phyloP scores from a whole-genome alignment of 2,888 invertebrate genomes.

The Ormyrus rosae region DNA sequence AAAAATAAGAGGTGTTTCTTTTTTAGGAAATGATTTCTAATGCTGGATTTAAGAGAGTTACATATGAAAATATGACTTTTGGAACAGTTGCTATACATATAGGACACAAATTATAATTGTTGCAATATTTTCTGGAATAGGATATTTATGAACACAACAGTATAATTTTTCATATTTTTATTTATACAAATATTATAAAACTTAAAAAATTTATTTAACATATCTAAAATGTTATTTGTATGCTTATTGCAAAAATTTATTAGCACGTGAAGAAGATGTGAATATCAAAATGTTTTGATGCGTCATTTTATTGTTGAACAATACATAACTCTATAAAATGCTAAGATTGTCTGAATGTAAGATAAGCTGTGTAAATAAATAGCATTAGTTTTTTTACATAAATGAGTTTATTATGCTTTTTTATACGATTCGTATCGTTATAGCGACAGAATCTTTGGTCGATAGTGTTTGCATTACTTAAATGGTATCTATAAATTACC shows the following conservation, averaged over 20 bases:
- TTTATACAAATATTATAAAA: constrained; percentile 70
- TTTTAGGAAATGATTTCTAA: constrained; percentile 92
- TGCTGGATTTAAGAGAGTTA: constrained; percentile 92
- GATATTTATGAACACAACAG: neutral
- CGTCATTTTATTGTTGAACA: constrained; percentile 18
- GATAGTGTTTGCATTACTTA: constrained; percentile 25
- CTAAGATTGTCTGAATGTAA: constrained; percentile 37
- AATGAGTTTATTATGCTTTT: constrained; percentile 45
- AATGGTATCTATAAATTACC: constrained; percentile 20
- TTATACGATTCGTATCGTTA: constrained; percentile 38
- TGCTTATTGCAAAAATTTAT: constrained; percentile 32
- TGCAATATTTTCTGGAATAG: neutral
- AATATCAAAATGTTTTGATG: constrained; percentile 46
- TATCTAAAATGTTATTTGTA: constrained; percentile 33
- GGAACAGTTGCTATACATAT: constrained; percentile 97
- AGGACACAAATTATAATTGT: constrained; percentile 88
- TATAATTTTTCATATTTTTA: constrained; percentile 58
- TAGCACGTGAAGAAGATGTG: constrained; percentile 29
- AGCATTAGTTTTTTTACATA: constrained; percentile 48
- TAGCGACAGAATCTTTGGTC: constrained; percentile 52
- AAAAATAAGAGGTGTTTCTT: constrained; percentile 71
- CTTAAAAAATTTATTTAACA: constrained; percentile 62
- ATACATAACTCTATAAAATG: constrained; percentile 35
- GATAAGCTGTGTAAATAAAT: constrained; percentile 52
- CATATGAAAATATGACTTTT: constrained; percentile 92